phyloP scores from a whole-genome alignment of 1,140 invertebrate genomes.

The Meloidogyne floridensis region DNA sequence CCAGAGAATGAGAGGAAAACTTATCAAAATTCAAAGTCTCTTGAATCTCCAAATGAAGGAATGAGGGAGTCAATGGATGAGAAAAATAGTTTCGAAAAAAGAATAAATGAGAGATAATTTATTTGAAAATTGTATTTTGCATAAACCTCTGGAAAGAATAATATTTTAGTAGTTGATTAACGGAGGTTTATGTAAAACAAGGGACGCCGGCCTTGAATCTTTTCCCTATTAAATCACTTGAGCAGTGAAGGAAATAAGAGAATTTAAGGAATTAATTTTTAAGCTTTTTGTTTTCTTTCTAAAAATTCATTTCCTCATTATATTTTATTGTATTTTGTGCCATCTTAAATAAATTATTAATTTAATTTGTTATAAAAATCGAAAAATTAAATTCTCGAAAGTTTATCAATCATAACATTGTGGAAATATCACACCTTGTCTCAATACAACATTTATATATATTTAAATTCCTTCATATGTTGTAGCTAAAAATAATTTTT shows the following conservation, averaged over 20 bases:
- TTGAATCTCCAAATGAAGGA: neutral
- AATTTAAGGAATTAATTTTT: no score
- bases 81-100: neutral
- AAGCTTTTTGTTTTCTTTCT: neutral
- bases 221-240: no score
- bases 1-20: neutral
- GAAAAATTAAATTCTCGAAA: neutral
- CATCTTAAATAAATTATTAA: constrained; percentile 4
- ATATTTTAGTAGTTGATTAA: no score
- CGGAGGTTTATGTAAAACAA: no score
- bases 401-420: neutral
- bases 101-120: neutral
- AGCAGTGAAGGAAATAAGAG: no score
- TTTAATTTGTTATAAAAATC: neutral
- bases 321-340: neutral
- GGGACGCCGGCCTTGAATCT: no score
- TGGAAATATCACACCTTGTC: constrained; percentile 1
- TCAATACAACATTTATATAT: neutral
- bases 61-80: neutral
- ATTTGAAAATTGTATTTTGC: no score
- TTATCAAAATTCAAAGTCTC: neutral
- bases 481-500: neutral
- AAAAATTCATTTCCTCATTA: neutral
- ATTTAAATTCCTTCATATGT: neutral
- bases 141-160: no score